Conservation (phyloP, 2,888 invertebrate species). For the Spodoptera littoralis region DNA sequence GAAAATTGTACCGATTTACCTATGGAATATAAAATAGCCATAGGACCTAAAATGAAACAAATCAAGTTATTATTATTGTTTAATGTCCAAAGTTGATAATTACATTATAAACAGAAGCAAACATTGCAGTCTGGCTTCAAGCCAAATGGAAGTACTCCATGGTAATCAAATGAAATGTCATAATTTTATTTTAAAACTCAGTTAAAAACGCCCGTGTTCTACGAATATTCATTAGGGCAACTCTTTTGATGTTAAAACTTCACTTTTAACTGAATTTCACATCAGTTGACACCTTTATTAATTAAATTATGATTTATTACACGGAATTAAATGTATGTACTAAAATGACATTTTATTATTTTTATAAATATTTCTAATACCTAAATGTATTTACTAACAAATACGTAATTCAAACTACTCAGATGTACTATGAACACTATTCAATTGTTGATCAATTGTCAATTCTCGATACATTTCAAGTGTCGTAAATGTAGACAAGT, state of each 20-base stretch:
- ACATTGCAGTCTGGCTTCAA: constrained; percentile 33
- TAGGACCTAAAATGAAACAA: constrained; percentile 28
- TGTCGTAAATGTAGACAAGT: constrained; percentile 48
- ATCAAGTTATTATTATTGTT: constrained; percentile 26
- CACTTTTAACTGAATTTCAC: constrained; percentile 7
- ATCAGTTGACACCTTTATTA: neutral
- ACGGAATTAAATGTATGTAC: no score
- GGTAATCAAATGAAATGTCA: constrained; percentile 47
- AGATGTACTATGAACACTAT: no score
- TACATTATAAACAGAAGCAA: constrained; percentile 42
- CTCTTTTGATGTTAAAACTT: constrained; percentile 16
- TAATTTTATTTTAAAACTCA: constrained; percentile 31
- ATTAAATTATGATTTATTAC: no score
- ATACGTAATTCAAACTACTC: no score
- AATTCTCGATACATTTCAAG: constrained; percentile 11
- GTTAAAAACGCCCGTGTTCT: constrained; percentile 20
- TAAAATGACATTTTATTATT: no score
- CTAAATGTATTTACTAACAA: no score
- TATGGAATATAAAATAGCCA: constrained; percentile 33
- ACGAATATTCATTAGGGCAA: constrained; percentile 25
- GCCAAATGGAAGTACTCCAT: constrained; percentile 42
- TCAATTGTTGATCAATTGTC: no score
- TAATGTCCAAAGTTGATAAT: constrained; percentile 41
- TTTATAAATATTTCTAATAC: no score
- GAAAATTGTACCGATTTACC: neutral